Evolutionary conservation across 2,113 vertebrate genomes (phyloP).

Genomic region (Heloderma charlesbogerti): DNA sequence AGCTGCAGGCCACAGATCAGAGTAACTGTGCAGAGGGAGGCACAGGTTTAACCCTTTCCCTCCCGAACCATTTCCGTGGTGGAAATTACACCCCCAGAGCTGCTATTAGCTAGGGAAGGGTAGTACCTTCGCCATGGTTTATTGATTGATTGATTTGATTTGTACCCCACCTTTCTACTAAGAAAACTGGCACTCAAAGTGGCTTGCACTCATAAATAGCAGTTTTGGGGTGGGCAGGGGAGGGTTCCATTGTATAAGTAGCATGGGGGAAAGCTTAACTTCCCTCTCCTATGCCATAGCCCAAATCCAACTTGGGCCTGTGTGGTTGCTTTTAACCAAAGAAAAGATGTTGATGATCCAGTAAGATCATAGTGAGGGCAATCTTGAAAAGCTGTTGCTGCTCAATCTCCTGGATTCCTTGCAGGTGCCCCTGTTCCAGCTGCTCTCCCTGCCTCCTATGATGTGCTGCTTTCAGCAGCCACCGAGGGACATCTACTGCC

Average conservation of each 20-base stretch:
- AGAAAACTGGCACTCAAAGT: too few relatives aligned
- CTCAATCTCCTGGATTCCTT: background rate
- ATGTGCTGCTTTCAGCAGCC: background rate
- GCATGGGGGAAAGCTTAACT: background rate
- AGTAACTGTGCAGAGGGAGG: too few relatives aligned
- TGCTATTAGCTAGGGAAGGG: too few relatives aligned
- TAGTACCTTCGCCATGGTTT: background rate
- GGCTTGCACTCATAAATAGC: too few relatives aligned
- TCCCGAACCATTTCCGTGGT: too few relatives aligned
- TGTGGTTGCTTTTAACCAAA: background rate
- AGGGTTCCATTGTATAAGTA: background rate
- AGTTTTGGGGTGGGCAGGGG: too few relatives aligned
- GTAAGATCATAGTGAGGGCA: background rate
- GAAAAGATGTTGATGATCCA: background rate
- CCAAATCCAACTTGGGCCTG: background rate
- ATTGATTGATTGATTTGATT: too few relatives aligned
- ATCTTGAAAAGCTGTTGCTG: background rate
- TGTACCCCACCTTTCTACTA: too few relatives aligned
- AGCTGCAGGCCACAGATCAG: too few relatives aligned
- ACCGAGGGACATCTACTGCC: background rate
- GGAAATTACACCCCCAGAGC: too few relatives aligned
- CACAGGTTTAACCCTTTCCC: background rate
- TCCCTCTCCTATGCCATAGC: background rate
- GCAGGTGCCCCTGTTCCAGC: background rate
- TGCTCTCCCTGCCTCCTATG: background rate